phyloP scores from a whole-genome alignment of 2,888 invertebrate species.

The Microctonus brassicae region DNA sequence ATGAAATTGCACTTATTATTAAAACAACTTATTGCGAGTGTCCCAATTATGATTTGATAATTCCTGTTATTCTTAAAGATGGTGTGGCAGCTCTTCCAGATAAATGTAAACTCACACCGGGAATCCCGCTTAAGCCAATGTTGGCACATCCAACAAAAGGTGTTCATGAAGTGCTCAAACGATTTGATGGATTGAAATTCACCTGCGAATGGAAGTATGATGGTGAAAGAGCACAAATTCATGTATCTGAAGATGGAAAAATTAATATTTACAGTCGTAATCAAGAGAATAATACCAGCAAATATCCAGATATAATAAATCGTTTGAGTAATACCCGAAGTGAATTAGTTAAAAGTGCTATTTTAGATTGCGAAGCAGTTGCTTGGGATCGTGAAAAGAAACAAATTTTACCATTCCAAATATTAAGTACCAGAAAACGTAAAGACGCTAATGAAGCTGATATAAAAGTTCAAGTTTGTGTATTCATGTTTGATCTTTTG shows the following conservation, averaged over 20 bases:
- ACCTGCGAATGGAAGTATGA: constrained; percentile 99
- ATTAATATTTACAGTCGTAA: constrained; percentile 94
- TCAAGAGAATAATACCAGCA: constrained; percentile 93
- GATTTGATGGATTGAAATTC: constrained; percentile 85
- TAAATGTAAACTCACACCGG: constrained; percentile 89
- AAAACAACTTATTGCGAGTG: constrained; percentile 97
- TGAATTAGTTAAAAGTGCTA: constrained; percentile 80
- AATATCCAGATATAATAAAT: constrained; percentile 94
- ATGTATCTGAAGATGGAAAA: constrained; percentile 76
- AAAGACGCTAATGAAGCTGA: constrained; percentile 86
- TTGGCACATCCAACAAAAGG: constrained; percentile 98
- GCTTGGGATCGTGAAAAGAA: constrained; percentile 92
- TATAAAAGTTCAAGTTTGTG: constrained; percentile 91
- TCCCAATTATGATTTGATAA: constrained; percentile 90
- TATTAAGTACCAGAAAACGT: constrained; percentile 93
- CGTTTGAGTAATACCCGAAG: constrained; percentile 76
- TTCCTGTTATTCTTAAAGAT: constrained; percentile 82
- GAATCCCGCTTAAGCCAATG: constrained; percentile 98
- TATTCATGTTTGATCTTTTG: constrained; percentile 96
- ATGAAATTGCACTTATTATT: constrained; percentile 80
- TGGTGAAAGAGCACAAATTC: constrained; percentile 97
- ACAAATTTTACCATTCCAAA: constrained; percentile 96
- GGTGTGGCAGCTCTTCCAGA: constrained; percentile 82
- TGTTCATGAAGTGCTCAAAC: constrained; percentile 86
- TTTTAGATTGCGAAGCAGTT: constrained; percentile 96